These are phyloP conservation scores for Trichonephila clavipes DNA, from an alignment of 1,140 invertebrate genomes.

Conservation along the genomic window DNA sequence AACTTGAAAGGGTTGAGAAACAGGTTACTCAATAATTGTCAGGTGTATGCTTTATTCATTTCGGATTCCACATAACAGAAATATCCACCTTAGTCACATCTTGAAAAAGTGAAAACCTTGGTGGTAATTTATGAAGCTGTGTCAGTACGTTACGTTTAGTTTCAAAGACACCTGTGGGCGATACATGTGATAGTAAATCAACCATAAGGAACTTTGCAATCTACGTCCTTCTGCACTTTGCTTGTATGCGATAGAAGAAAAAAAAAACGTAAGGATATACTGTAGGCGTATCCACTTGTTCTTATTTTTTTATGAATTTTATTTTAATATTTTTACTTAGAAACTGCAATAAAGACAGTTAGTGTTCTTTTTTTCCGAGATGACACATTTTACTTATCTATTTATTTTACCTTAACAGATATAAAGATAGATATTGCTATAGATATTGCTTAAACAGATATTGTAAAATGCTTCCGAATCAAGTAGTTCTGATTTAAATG, in stretches of 20 bases:
- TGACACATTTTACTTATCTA: no score
- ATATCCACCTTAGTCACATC: neutral
- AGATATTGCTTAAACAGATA: no score
- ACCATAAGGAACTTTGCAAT: neutral
- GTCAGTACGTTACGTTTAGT: conserved; percentile 22
- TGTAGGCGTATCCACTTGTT: neutral
- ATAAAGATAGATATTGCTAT: no score
- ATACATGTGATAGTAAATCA: conserved; percentile 32
- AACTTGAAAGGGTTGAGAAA: conserved; percentile 16
- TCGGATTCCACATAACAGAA: conserved; percentile 19
- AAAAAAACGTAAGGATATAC: neutral
- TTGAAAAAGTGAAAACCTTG: neutral
- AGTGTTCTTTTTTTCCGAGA: neutral
- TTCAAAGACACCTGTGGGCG: conserved; percentile 33
- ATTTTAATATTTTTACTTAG: neutral
- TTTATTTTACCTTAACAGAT: no score
- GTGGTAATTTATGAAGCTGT: neutral
- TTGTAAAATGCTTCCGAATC: no score
- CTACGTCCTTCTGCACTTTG: neutral
- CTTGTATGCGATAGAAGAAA: neutral
- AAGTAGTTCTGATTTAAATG: no score
- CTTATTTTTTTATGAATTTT: neutral
- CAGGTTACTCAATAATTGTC: neutral
- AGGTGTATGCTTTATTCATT: neutral
- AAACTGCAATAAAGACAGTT: conserved; percentile 3